phyloP scores from a whole-genome alignment of 2,888 invertebrate species.

The Cheiracanthium punctorium region DNA sequence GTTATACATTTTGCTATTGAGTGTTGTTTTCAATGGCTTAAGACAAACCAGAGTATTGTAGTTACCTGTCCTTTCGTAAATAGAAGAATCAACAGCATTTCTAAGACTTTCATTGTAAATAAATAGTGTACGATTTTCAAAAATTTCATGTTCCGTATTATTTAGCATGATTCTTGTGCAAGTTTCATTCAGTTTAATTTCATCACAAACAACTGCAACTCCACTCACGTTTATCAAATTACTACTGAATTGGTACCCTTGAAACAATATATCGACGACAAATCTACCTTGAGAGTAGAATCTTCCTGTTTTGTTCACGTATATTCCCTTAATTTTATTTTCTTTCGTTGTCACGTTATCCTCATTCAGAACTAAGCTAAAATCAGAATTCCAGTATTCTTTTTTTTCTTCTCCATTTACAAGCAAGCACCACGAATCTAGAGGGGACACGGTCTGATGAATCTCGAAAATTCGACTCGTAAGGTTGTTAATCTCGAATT shows the following conservation, averaged over 20 bases:
- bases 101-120: constrained; percentile 15
- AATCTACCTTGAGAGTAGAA: constrained; percentile 72
- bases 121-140: constrained; percentile 30
- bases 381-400: constrained; percentile 70
- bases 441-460: constrained; percentile 39
- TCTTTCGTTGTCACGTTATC: constrained; percentile 14
- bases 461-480: constrained; percentile 60
- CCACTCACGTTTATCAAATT: constrained; percentile 71
- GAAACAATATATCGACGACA: constrained; percentile 72
- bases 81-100: constrained; percentile 12
- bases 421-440: constrained; percentile 51
- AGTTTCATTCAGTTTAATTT: constrained; percentile 53
- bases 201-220: constrained; percentile 72
- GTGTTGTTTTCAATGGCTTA: not conserved
- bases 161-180: constrained; percentile 68
- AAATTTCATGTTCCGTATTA: constrained; percentile 63
- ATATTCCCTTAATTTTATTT: constrained; percentile 52
- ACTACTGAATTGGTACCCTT: constrained; percentile 58
- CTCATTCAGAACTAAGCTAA: constrained; percentile 55
- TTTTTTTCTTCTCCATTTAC: constrained; percentile 10
- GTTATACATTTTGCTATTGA: not conserved
- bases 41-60: constrained; percentile 66
- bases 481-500: constrained; percentile 51
- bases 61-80: constrained; percentile 65
- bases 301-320: constrained; percentile 71